A percentile compares a stretch with the other conserved stretches of the same genome.
Evolutionary conservation across 2,113 vertebrate genomes (phyloP).

Genomic region (Muntiacus reevesi): DNA sequence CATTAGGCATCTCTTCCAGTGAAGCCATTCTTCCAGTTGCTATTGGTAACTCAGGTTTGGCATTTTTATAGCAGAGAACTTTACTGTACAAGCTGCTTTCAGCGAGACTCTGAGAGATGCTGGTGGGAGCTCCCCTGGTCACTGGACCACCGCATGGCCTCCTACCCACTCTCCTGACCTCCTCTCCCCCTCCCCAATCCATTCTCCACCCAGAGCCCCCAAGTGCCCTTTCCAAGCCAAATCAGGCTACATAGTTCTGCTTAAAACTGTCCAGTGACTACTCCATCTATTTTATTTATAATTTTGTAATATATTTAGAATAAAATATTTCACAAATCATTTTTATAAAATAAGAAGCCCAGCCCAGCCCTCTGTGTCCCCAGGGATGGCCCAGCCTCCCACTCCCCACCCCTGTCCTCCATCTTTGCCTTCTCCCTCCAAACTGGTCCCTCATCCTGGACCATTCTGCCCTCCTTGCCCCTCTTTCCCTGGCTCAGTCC

Average conservation of each 20-base stretch:
- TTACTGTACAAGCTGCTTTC: background rate
- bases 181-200: accelerated
- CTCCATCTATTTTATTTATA: background rate
- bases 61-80: background rate
- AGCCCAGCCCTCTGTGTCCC: background rate
- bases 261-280: background rate
- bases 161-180: background rate
- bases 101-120: background rate
- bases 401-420: accelerated
- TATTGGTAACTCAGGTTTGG: background rate
- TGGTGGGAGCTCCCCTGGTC: background rate
- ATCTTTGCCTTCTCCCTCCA: background rate
- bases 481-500: background rate
- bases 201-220: background rate
- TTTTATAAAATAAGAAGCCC: background rate
- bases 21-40: accelerated
- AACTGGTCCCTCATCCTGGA: background rate
- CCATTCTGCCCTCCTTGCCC: background rate
- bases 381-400: accelerated
- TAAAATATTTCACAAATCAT: background rate
- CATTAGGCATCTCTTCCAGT: accelerated
- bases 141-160: background rate
- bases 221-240: background rate
- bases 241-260: background rate
- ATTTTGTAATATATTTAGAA: background rate